Conservation (phyloP, 2,113 vertebrate species). For the Sinocyclocheilus anshuiensis region DNA sequence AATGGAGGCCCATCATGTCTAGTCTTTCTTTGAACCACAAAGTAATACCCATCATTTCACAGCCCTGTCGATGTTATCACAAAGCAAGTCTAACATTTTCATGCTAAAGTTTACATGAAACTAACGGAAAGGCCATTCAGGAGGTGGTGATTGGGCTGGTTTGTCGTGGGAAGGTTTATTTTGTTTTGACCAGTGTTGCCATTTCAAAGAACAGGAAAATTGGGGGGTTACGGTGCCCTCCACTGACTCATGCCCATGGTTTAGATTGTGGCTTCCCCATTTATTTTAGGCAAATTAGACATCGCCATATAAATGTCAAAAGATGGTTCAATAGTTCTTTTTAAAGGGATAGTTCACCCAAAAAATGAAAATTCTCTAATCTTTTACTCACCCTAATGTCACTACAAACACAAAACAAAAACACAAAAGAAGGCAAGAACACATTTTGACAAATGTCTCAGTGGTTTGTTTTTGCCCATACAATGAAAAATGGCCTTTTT, state of each 20-base stretch:
- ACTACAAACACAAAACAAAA: background rate
- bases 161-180: constrained; percentile 72
- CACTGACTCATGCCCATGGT: constrained; percentile 65
- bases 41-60: constrained; percentile 42
- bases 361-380: background rate
- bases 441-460: background rate
- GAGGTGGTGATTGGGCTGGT: constrained; percentile 61
- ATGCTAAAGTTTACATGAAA: constrained; percentile 70
- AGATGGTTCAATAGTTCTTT: background rate
- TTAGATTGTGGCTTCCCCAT: constrained; percentile 1
- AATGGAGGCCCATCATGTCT: constrained; percentile 51
- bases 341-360: background rate
- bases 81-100: constrained; percentile 48
- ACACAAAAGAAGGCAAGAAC: background rate
- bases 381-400: background rate
- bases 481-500: background rate
- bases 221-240: constrained; percentile 59
- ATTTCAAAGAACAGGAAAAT: constrained; percentile 71
- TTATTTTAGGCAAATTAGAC: constrained; percentile 5
- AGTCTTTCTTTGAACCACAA: constrained; percentile 54
- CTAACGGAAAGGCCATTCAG: constrained; percentile 64
- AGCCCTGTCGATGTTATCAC: constrained; percentile 60
- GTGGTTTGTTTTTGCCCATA: background rate
- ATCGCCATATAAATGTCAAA: background rate
- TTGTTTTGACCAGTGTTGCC: constrained; percentile 71